A percentile compares a stretch with the other conserved stretches of the same genome.
These are phyloP conservation scores for Dysmachus trigonus DNA, from an alignment of 2,888 invertebrate genomes.

Conservation along the genomic window DNA sequence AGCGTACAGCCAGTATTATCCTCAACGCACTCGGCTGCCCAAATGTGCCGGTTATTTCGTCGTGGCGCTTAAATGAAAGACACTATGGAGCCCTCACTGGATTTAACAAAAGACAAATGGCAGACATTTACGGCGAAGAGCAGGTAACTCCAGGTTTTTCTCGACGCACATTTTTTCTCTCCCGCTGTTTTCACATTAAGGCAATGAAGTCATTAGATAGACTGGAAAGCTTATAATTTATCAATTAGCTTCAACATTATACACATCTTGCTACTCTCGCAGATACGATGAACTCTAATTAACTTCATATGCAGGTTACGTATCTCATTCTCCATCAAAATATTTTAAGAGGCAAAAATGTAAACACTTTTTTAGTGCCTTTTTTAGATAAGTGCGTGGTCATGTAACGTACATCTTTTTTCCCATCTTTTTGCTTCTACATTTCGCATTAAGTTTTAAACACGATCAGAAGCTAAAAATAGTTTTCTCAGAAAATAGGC, in stretches of 20 bases:
- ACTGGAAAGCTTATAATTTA: not conserved
- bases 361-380: not conserved
- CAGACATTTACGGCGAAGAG: conserved; percentile 86
- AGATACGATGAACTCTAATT: not conserved
- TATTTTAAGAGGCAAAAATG: not conserved
- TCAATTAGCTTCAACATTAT: not conserved
- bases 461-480: not conserved
- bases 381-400: not conserved
- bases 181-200: not conserved
- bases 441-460: not conserved
- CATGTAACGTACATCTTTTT: not conserved
- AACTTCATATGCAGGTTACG: not conserved
- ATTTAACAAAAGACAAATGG: conserved; percentile 88
- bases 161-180: not conserved
- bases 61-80: conserved; percentile 88
- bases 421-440: not conserved
- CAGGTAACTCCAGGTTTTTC: conserved; percentile 67
- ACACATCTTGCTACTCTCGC: not conserved
- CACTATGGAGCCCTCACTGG: conserved; percentile 90
- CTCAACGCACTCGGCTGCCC: conserved; percentile 75
- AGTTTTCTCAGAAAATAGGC: not conserved
- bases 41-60: conserved; percentile 75
- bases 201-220: not conserved
- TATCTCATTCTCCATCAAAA: not conserved
- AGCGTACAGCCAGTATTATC: conserved; percentile 77